Conservation (phyloP, 2,113 vertebrate genomes). For the Pterophyllum scalare region DNA sequence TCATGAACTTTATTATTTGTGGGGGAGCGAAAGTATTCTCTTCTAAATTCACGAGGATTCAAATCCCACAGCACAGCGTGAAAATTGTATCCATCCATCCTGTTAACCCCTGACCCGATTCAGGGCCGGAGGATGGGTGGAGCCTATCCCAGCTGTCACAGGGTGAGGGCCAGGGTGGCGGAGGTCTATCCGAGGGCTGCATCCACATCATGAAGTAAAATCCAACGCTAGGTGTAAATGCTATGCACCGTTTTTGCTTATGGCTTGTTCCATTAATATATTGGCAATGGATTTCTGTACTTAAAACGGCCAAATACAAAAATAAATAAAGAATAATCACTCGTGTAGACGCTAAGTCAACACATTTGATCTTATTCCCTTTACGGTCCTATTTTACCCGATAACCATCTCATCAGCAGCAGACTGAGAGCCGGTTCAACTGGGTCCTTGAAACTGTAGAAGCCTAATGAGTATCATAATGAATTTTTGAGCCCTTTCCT, state of each 20-base stretch:
- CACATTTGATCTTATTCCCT: not conserved
- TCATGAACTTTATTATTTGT: not conserved
- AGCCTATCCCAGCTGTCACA: not conserved
- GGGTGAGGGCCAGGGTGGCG: not conserved
- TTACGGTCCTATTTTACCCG: not conserved
- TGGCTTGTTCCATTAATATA: not conserved
- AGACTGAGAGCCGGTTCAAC: not conserved
- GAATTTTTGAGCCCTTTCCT: slow-evolving; percentile 14
- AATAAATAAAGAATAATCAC: not conserved
- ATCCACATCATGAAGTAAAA: not conserved
- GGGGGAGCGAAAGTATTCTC: no score
- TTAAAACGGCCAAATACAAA: not conserved
- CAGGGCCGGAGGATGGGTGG: not conserved
- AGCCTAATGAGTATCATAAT: slow-evolving; percentile 27
- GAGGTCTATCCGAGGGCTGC: not conserved
- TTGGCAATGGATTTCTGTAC: not conserved
- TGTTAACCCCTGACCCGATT: not conserved
- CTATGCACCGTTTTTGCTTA: not conserved
- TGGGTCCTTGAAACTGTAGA: slow-evolving; percentile 5
- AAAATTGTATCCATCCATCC: not conserved
- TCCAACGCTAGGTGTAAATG: not conserved
- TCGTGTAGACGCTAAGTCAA: not conserved
- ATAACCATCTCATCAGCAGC: not conserved
- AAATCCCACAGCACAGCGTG: not conserved
- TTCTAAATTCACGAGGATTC: not conserved